These are phyloP conservation scores for Eidolon dupreanum DNA, from an alignment of 2,797 vertebrate genomes.

Conservation along the genomic window DNA sequence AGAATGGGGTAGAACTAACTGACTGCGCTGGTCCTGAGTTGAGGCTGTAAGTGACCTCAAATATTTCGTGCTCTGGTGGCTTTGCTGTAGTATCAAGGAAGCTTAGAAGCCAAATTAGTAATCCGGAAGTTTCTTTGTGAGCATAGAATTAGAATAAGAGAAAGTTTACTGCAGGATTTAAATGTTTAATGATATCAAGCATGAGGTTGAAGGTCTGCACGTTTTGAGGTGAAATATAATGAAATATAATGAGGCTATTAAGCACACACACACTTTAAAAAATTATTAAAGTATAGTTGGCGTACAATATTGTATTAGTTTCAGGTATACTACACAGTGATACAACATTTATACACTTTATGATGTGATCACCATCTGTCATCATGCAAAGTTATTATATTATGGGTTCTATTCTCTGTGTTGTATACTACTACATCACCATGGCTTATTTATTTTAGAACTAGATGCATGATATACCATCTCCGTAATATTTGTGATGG, in stretches of 20 bases:
- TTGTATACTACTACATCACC: not conserved
- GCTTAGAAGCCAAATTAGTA: not conserved
- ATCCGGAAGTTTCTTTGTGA: not conserved
- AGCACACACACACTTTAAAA: not conserved
- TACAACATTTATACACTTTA: not conserved
- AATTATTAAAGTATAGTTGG: not conserved
- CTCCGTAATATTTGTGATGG: not conserved
- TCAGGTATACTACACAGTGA: not conserved
- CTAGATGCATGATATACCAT: not conserved
- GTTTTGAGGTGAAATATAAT: not conserved
- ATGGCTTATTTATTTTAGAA: not conserved
- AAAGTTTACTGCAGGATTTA: not conserved
- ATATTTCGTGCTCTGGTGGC: not conserved
- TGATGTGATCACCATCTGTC: not conserved
- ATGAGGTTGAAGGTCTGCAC: not conserved
- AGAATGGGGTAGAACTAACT: not conserved
- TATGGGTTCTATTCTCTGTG: not conserved
- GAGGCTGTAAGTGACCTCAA: not conserved
- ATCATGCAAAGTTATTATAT: not conserved
- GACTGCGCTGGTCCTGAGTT: not conserved
- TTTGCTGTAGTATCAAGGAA: not conserved
- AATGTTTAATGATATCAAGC: not conserved
- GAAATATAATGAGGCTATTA: not conserved
- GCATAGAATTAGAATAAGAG: not conserved
- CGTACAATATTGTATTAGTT: not conserved